phyloP scores from a whole-genome alignment of 2,113 vertebrate species.

The Cavia porcellus region DNA sequence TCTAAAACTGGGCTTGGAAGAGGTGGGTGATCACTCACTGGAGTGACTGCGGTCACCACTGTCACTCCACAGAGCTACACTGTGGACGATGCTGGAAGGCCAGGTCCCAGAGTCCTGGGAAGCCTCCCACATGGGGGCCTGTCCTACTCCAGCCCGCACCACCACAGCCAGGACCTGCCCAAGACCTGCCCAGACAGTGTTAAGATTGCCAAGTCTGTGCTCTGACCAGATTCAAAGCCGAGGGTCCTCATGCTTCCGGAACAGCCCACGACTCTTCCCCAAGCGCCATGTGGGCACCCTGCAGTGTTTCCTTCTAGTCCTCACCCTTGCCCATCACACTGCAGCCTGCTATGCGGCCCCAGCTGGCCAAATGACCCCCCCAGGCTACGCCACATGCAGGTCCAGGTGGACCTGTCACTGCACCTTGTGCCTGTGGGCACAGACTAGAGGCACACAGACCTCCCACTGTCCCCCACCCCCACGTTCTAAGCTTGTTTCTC shows the following conservation, averaged over 20 bases:
- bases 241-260: background rate
- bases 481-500: background rate
- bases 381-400: background rate
- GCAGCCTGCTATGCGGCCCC: background rate
- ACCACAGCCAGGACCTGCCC: background rate
- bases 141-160: background rate
- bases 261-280: background rate
- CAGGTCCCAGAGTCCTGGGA: background rate
- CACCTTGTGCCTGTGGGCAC: background rate
- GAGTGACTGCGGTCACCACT: too few species aligned
- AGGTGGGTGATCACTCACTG: background rate
- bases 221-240: background rate
- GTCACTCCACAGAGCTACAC: background rate
- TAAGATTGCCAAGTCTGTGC: background rate
- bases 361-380: background rate
- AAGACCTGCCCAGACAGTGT: background rate
- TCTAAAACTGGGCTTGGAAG: background rate
- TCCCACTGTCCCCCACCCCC: background rate
- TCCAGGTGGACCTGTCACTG: background rate
- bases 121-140: background rate
- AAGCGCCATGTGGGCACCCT: background rate
- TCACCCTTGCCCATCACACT: background rate
- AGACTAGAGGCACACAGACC: background rate
- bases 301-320: background rate
- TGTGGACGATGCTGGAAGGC: background rate